phyloP scores from a whole-genome alignment of 2,888 invertebrate genomes.

The Zele albiditarsus region DNA sequence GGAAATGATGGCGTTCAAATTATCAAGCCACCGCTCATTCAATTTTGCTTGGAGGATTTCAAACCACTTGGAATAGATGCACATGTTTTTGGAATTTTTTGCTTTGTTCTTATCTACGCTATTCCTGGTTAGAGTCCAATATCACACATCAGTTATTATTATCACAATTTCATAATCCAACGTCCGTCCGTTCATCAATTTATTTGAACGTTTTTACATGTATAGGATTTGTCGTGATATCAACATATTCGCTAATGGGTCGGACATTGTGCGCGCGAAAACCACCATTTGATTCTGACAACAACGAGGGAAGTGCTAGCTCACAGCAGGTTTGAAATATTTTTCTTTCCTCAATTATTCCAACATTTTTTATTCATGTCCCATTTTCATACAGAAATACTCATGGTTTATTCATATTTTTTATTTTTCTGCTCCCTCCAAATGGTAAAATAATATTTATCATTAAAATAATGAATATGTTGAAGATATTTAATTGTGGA shows the following conservation, averaged over 20 bases:
- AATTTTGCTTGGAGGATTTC: constrained; percentile 81
- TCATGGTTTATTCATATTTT: too few relatives aligned
- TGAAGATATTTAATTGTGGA: not conserved
- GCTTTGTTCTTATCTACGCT: constrained; percentile 84
- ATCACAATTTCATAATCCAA: constrained; percentile 2
- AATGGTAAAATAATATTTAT: not conserved
- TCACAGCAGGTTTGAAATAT: constrained; percentile 78
- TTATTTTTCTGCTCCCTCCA: too few relatives aligned
- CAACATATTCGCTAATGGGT: constrained; percentile 82
- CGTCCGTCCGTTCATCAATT: not conserved
- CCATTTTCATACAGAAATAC: too few relatives aligned
- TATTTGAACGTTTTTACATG: not conserved
- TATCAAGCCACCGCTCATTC: constrained; percentile 68
- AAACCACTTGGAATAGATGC: constrained; percentile 75
- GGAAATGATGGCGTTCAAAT: constrained; percentile 38
- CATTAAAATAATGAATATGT: not conserved
- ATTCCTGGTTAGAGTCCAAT: constrained; percentile 78
- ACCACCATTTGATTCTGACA: constrained; percentile 80
- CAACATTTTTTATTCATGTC: not conserved
- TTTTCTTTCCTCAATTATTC: not conserved
- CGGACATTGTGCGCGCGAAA: constrained; percentile 80
- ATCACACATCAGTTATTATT: not conserved
- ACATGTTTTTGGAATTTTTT: constrained; percentile 79
- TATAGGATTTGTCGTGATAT: constrained; percentile 78
- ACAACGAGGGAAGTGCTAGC: constrained; percentile 76